phyloP scores from a whole-genome alignment of 1,140 invertebrate species.

The Nasonia giraulti region DNA sequence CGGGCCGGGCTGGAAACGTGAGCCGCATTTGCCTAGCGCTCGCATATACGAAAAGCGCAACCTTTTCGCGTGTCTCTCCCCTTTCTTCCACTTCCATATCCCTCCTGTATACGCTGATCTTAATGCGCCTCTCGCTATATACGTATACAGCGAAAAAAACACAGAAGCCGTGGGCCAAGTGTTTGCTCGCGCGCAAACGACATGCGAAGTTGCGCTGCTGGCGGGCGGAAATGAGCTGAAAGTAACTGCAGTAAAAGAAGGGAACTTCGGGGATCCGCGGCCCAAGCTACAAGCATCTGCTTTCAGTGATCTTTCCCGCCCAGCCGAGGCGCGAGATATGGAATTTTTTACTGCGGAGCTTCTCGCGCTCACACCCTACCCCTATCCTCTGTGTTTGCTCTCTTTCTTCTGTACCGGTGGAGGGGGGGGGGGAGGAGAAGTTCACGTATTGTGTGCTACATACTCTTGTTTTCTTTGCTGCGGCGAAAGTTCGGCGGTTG shows the following conservation, averaged over 20 bases:
- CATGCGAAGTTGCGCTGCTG: slow-evolving; percentile 29
- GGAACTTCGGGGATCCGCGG: slow-evolving; percentile 36
- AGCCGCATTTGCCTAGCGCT: slow-evolving; percentile 15
- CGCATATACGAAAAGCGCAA: neutral
- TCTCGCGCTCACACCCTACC: neutral
- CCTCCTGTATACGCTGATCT: neutral
- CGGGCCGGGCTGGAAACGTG: slow-evolving; percentile 8
- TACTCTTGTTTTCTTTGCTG: slow-evolving; percentile 1
- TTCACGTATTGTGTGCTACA: neutral
- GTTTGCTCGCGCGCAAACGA: slow-evolving; percentile 31
- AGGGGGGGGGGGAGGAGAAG: no score
- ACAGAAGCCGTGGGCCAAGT: neutral
- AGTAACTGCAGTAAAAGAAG: slow-evolving; percentile 46
- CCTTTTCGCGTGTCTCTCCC: slow-evolving; percentile 27
- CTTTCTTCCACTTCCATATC: neutral
- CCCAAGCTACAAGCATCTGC: slow-evolving; percentile 44
- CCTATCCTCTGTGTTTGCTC: neutral
- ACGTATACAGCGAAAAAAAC: neutral
- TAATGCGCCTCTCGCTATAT: slow-evolving; percentile 17
- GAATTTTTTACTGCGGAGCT: slow-evolving; percentile 28
- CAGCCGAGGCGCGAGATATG: slow-evolving; percentile 27
- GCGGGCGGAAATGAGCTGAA: slow-evolving; percentile 48
- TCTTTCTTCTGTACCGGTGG: neutral
- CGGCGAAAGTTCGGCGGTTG: neutral
- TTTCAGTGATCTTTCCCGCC: slow-evolving; percentile 37